Evolutionary conservation across 2,113 vertebrate species (phyloP).

Genomic region (Typhlomys cinereus): DNA sequence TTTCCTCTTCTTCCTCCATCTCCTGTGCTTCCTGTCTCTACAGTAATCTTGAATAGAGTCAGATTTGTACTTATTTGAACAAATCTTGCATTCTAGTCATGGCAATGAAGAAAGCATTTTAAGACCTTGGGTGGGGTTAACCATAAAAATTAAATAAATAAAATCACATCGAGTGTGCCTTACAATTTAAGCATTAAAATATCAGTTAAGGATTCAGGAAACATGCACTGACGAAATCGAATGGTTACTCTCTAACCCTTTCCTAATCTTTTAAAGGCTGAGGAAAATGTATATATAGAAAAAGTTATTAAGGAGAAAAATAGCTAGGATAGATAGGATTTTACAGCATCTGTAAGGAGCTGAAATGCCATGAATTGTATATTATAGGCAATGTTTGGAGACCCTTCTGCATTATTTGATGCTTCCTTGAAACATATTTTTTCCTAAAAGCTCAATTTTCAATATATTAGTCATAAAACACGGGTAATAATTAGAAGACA

Average conservation of each 20-base stretch:
- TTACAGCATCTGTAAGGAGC: constrained; percentile 49
- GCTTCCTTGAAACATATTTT: background rate
- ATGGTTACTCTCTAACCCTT: constrained; percentile 47
- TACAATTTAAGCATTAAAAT: constrained; percentile 59
- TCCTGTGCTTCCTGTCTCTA: accelerated
- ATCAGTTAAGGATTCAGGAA: constrained; percentile 46
- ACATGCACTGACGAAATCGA: constrained; percentile 34
- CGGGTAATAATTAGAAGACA: constrained; percentile 22
- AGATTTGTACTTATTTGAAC: constrained; percentile 27
- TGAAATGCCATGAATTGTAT: constrained; percentile 48
- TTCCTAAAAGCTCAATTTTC: constrained; percentile 17
- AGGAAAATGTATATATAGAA: constrained; percentile 55
- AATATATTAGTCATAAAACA: constrained; percentile 39
- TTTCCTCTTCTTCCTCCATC: background rate
- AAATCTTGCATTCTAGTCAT: constrained; percentile 19
- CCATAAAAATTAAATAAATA: background rate
- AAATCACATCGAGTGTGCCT: constrained; percentile 1
- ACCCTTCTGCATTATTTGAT: constrained; percentile 52
- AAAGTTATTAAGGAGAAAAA: constrained; percentile 63
- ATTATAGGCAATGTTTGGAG: constrained; percentile 28
- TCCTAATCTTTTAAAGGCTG: constrained; percentile 60
- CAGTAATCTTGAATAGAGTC: background rate
- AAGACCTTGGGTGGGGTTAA: background rate
- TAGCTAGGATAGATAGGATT: constrained; percentile 40
- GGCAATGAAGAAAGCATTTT: constrained; percentile 35